These are phyloP conservation scores for Oncorhynchus mykiss DNA, from an alignment of 2,113 vertebrate genomes.

Conservation along the genomic window DNA sequence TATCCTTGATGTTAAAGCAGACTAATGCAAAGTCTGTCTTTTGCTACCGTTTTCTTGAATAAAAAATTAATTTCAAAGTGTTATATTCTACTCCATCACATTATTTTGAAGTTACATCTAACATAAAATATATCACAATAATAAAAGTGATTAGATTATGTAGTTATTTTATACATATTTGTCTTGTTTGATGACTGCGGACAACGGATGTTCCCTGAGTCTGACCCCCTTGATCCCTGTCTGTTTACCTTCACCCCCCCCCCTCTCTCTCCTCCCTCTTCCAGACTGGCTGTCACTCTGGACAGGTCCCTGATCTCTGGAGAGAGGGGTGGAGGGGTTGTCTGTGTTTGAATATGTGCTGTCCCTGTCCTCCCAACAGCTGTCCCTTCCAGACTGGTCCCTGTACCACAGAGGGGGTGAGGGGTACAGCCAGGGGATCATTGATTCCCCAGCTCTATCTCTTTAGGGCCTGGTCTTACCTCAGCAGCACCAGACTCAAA, in stretches of 20 bases:
- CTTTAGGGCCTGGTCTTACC: neutral
- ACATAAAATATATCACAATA: neutral
- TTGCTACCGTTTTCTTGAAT: neutral
- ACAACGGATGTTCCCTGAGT: no score
- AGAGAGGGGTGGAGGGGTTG: neutral
- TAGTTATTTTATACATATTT: neutral
- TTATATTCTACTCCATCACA: neutral
- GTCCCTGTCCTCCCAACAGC: neutral
- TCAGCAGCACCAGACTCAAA: neutral
- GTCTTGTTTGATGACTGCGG: no score
- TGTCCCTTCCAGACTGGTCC: neutral
- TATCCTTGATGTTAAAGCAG: neutral
- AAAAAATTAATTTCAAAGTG: neutral
- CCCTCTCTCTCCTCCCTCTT: neutral
- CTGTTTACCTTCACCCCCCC: neutral
- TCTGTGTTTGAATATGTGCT: neutral
- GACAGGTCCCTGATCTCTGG: slow-evolving; percentile 3
- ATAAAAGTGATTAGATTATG: neutral
- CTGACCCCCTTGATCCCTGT: neutral
- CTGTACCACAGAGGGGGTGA: neutral
- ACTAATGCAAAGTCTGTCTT: neutral
- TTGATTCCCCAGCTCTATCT: neutral
- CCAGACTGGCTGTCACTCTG: neutral
- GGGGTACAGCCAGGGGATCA: neutral
- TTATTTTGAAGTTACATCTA: neutral